Evolutionary conservation across 2,888 invertebrate genomes (phyloP), one percentile per base, ranked within the genome.

Genomic region (Glaucopsyche alexis): DNA sequence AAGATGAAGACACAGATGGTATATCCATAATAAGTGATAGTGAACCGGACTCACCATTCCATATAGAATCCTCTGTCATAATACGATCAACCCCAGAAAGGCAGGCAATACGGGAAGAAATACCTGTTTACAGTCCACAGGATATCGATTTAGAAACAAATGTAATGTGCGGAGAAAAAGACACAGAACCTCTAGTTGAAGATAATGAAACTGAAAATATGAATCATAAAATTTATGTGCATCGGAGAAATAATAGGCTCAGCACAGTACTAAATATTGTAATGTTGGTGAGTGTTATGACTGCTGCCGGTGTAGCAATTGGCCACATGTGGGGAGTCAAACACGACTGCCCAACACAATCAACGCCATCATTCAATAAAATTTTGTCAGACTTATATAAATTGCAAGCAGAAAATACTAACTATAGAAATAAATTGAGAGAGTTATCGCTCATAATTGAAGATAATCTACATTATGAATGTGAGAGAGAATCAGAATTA

Each of bases 261-360:
- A 92, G 93, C 74, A 89, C 88, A 72, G 86, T 93, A 47, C 85
- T 93, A 9, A 93, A 93, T 73, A 87, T 93, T 55, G 88, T 93
- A 70, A 87, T 93, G 79, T 80, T 93, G 64, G 93, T 92, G 42
- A 93, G 93, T 83, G 88, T 93, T 19, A 90, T 93, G 73, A 93
- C 91, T 42, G 92, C 93, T 19, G 90, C 90, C 45, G 93, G 93
- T 19, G 88, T 93, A 38, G 93, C 93, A 52, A 87, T 93, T 65
- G 93, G 93, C 1, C 93, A 93, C 77, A 90, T 93, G 86, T 93
- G 93, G 93, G 93, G 93, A 67, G 91, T 87, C 45, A 88, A 84
- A 78, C 87, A 92, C 79, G 93, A 93, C 74, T 93, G 93, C 77
- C 79, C 83, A 29, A 76, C 86, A 74, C 85, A 88, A 64, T 82